Conservation (phyloP, 1,140 invertebrate genomes). For the Brachionus plicatilis region DNA sequence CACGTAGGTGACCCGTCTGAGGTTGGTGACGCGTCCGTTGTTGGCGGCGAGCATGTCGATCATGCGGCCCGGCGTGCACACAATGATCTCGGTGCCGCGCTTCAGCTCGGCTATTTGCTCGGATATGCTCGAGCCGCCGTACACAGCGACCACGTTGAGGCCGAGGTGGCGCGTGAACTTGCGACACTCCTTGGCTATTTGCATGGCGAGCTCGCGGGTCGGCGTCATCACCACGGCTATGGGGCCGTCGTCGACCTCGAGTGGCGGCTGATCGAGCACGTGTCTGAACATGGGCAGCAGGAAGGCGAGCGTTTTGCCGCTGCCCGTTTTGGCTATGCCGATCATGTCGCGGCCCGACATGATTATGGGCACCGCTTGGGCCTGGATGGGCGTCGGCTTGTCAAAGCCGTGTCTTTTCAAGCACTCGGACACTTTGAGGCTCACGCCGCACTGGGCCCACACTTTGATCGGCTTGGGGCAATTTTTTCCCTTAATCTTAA, state of each 20-base stretch:
- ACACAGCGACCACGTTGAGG: slow-evolving; percentile 87
- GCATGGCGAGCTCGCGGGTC: slow-evolving; percentile 94
- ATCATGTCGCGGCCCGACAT: slow-evolving; percentile 94
- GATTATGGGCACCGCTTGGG: slow-evolving; percentile 95
- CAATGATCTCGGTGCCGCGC: slow-evolving; percentile 93
- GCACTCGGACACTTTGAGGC: slow-evolving; percentile 88
- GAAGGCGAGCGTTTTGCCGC: slow-evolving; percentile 97
- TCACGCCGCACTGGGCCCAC: slow-evolving; percentile 97
- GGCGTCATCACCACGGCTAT: slow-evolving; percentile 93
- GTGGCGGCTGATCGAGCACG: slow-evolving; percentile 82
- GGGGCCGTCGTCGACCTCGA: slow-evolving; percentile 93
- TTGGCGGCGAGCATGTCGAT: slow-evolving; percentile 99
- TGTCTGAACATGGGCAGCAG: slow-evolving; percentile 96
- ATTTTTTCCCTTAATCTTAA: slow-evolving; percentile 67
- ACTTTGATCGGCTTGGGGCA: slow-evolving; percentile 90
- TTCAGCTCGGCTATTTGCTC: slow-evolving; percentile 97
- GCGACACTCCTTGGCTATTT: slow-evolving; percentile 92
- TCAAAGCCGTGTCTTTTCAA: slow-evolving; percentile 81
- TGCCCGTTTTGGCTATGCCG: slow-evolving; percentile 97
- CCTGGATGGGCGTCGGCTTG: slow-evolving; percentile 96
- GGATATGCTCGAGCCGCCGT: slow-evolving; percentile 93
- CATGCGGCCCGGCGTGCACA: slow-evolving; percentile 98
- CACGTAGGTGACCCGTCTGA: slow-evolving; percentile 87
- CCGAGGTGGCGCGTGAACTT: slow-evolving; percentile 85
- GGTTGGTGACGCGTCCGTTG: slow-evolving; percentile 90